Evolutionary conservation across 2,113 vertebrate genomes (phyloP), one percentile per base, ranked within the genome.

Genomic region (Aptenodytes patagonicus): DNA sequence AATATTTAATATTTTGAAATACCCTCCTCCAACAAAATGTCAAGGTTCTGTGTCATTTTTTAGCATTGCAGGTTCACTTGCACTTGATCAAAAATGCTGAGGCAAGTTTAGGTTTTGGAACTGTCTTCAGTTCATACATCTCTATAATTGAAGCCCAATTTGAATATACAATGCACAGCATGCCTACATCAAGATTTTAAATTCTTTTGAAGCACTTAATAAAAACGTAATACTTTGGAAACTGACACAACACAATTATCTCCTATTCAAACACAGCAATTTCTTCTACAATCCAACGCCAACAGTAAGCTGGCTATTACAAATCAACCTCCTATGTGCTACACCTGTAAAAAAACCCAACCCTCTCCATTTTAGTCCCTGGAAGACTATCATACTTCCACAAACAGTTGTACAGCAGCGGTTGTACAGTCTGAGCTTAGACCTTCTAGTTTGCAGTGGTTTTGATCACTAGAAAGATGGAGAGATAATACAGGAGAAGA

Each of bases 351-450:
- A 71, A 77, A 36, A 65, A 14, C 1, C 3, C 15, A 57, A 11
- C 1, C 3, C 15, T 31, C 17, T 44, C 1, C 1, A 6, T 15
- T 75, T 62, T 31, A 60, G 25, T 24, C 10, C 28, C 32, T 44
- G 36, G 18, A 71, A 83, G 69, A 62, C 28, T 42, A 32, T 13
- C 0, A 0, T 55, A 68, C 7, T 24, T 64, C 40, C 68, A 40
- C 8, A 4, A 78, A 68, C 5, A 77, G 7, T 0, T 22, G 15
- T 70, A 19, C 31, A 83, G 6, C 25, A 81, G 11, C 58, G 3
- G 14, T 31, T 84, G 10, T 16, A 77, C 13, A 90, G 14, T 70
- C 9, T 76, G 22, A 87, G 18, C 34, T 76, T n/a, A 71, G 28
- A 60, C 7, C 7, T 83, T 69, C 17, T 4, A 46, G 34, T 36